Evolutionary conservation across 2,113 vertebrate genomes (phyloP).

Genomic region (Rhinichthys klamathensis): DNA sequence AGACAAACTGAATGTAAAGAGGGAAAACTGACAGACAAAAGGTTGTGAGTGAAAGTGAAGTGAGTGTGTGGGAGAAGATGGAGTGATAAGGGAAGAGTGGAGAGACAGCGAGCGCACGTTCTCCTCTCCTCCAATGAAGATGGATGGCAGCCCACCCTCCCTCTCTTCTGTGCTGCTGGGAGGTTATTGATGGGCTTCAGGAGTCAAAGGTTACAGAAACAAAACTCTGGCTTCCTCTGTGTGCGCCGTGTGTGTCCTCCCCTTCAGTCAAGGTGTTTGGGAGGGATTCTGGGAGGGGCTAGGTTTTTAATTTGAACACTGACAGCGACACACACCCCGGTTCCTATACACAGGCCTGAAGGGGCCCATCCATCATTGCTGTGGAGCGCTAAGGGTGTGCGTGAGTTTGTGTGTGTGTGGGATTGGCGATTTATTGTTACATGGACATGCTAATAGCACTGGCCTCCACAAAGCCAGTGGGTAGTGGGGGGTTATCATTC

Average conservation of each 20-base stretch:
- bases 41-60: constrained; percentile 50
- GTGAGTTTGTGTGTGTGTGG: constrained; percentile 27
- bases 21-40: constrained; percentile 13
- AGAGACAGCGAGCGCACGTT: constrained; percentile 59
- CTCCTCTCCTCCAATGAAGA: constrained; percentile 75
- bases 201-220: constrained; percentile 73
- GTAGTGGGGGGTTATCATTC: constrained; percentile 69
- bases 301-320: constrained; percentile 34
- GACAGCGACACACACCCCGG: constrained; percentile 39
- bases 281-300: constrained; percentile 22
- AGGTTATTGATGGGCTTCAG: constrained; percentile 74
- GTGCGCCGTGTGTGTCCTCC: constrained; percentile 60
- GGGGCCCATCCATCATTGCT: constrained; percentile 40
- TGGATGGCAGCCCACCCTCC: constrained; percentile 64
- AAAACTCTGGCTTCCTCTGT: constrained; percentile 68
- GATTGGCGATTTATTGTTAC: constrained; percentile 52
- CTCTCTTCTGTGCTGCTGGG: constrained; percentile 44
- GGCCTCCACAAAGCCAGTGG: constrained; percentile 65
- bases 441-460: constrained; percentile 76
- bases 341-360: constrained; percentile 28
- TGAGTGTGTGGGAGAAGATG: constrained; percentile 40
- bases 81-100: constrained; percentile 58
- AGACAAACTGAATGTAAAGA: background rate
- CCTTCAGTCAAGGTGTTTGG: constrained; percentile 64
- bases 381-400: constrained; percentile 7